A percentile compares a stretch with the other conserved stretches of the same genome.
Conservation (phyloP, 2,797 vertebrate species). For the Apogon hyalosoma region DNA sequence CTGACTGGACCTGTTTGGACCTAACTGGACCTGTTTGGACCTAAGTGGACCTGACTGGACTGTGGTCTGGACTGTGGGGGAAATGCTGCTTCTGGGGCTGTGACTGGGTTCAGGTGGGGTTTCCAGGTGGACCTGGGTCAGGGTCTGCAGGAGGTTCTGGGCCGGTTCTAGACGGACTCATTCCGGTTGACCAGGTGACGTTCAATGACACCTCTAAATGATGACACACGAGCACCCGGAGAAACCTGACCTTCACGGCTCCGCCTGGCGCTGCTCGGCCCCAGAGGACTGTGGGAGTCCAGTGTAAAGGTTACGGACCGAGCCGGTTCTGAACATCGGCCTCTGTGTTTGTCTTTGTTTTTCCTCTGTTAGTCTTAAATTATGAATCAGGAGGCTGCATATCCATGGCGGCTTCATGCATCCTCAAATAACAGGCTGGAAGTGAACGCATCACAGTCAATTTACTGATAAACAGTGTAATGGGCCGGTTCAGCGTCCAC, state of each 20-base stretch:
- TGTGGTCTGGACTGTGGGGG: no score
- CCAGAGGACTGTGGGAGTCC: conserved; percentile 8
- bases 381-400: conserved; percentile 18
- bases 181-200: conserved; percentile 53
- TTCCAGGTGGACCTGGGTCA: no score
- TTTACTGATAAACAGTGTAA: conserved; percentile 37
- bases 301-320: conserved; percentile 1
- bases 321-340: not conserved
- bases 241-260: conserved; percentile 42
- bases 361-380: conserved; percentile 14
- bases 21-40: no score
- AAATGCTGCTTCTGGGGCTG: no score
- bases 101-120: no score
- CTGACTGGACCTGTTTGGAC: no score
- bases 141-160: no score
- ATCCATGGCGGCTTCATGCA: conserved; percentile 4
- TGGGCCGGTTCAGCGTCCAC: conserved; percentile 18
- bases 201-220: conserved; percentile 50
- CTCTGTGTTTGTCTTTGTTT: conserved; percentile 3
- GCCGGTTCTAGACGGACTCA: no score
- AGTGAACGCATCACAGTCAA: conserved; percentile 8
- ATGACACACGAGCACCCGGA: conserved; percentile 47
- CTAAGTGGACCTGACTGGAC: no score
- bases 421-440: conserved; percentile 16
- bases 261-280: conserved; percentile 1